These are phyloP conservation scores for Leptoteleia sp. DNA, from an alignment of 1,140 invertebrate species.

Conservation along the genomic window DNA sequence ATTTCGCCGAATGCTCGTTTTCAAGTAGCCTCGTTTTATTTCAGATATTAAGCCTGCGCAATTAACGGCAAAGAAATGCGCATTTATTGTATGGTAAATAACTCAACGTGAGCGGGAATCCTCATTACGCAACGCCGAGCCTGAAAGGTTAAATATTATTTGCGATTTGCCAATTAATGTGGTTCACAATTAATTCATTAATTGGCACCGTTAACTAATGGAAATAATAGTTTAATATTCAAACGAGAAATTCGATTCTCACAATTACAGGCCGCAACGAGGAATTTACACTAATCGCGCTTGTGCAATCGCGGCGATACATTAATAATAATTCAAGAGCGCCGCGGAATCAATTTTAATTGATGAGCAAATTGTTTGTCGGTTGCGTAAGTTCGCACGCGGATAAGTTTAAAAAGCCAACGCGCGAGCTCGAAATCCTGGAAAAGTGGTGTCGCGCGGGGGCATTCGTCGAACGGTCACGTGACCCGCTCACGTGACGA, in stretches of 20 bases:
- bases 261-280: constrained; percentile 11
- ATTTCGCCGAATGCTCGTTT: constrained; percentile 33
- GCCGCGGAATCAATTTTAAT: constrained; percentile 22
- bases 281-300: constrained; percentile 14
- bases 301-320: constrained; percentile 10
- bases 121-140: constrained; percentile 43
- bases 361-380: constrained; percentile 6
- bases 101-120: constrained; percentile 39
- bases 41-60: constrained; percentile 27
- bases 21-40: constrained; percentile 40
- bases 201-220: constrained; percentile 22
- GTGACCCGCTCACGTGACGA: too few species aligned
- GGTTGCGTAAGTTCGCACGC: constrained; percentile 15
- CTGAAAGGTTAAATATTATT: constrained; percentile 58
- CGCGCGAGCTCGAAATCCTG: too few species aligned
- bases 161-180: constrained; percentile 26
- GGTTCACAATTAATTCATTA: constrained; percentile 50
- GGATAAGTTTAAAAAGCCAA: too few species aligned
- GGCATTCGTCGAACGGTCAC: too few species aligned
- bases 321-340: constrained; percentile 17
- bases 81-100: constrained; percentile 52
- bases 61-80: constrained; percentile 43
- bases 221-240: constrained; percentile 26
- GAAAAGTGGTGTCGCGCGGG: too few species aligned
- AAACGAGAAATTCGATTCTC: constrained; percentile 16